Conservation (phyloP, 1,140 invertebrate genomes). For the Sarcophaga peregrina region DNA sequence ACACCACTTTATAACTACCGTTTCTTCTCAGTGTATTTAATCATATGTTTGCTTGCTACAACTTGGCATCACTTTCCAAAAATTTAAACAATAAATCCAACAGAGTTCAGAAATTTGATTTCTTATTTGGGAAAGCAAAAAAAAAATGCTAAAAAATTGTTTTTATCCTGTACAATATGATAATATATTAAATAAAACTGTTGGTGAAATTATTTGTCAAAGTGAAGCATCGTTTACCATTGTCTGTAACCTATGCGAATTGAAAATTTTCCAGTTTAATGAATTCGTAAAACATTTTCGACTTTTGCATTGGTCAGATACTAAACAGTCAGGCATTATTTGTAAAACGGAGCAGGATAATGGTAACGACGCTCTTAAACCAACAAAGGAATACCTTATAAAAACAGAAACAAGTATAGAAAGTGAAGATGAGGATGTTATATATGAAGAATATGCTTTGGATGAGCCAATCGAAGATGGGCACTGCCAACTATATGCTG, state of each 20-base stretch:
- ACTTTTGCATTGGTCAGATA: slow-evolving; percentile 51
- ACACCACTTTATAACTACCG: too few relatives aligned
- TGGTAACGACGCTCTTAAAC: neutral
- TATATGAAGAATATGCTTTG: neutral
- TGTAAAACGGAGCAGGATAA: neutral
- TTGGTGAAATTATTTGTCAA: slow-evolving; percentile 47
- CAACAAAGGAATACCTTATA: slow-evolving; percentile 38
- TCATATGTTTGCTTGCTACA: neutral
- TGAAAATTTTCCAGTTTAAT: slow-evolving; percentile 58
- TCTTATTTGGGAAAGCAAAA: neutral
- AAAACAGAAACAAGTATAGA: neutral
- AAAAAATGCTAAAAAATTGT: slow-evolving; percentile 57
- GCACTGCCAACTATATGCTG: neutral
- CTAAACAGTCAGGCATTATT: neutral
- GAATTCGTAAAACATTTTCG: slow-evolving; percentile 60
- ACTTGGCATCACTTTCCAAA: slow-evolving; percentile 12
- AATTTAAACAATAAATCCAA: neutral
- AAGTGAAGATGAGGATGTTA: neutral
- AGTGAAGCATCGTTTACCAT: slow-evolving; percentile 57
- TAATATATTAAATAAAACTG: slow-evolving; percentile 39
- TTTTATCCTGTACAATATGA: slow-evolving; percentile 48
- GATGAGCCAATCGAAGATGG: neutral
- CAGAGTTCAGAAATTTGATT: neutral
- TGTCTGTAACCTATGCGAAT: slow-evolving; percentile 56
- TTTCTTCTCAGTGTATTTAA: too few relatives aligned